These are phyloP conservation scores for Podotricha telesiphe DNA, from an alignment of 2,888 invertebrate genomes.

Conservation along the genomic window DNA sequence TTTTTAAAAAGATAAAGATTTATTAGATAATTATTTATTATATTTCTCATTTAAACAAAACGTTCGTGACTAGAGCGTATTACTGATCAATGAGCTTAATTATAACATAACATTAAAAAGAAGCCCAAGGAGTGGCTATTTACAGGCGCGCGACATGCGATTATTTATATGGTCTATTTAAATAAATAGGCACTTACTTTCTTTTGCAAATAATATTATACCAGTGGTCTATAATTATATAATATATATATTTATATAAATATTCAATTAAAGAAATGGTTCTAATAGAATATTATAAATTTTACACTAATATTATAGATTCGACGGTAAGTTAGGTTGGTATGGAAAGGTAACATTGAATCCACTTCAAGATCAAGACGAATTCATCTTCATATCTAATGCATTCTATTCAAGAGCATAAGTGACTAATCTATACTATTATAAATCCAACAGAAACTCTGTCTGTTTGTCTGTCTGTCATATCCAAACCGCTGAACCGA, in stretches of 20 bases:
- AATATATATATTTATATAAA: background rate
- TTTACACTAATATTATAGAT: no score
- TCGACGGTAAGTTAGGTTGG: no score
- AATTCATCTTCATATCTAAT: no score
- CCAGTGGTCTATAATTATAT: background rate
- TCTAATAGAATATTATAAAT: no score
- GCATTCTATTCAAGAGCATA: no score
- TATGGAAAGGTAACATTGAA: no score
- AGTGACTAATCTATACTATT: no score
- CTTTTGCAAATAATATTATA: constrained; percentile 4
- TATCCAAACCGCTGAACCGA: no score
- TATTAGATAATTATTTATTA: background rate
- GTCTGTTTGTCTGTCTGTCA: no score
- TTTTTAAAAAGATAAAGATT: no score
- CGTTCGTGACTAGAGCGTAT: constrained; percentile 16
- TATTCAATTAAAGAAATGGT: background rate
- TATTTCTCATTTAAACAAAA: constrained; percentile 2
- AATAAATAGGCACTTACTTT: background rate
- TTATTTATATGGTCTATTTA: background rate
- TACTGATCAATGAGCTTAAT: constrained; percentile 26
- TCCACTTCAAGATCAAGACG: no score
- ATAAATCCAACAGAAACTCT: no score
- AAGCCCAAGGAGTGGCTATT: constrained; percentile 22
- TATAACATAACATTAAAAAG: constrained; percentile 20
- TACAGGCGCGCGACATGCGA: constrained; percentile 18